phyloP scores from a whole-genome alignment of 2,113 vertebrate genomes.

The Gopherus evgoodei region DNA sequence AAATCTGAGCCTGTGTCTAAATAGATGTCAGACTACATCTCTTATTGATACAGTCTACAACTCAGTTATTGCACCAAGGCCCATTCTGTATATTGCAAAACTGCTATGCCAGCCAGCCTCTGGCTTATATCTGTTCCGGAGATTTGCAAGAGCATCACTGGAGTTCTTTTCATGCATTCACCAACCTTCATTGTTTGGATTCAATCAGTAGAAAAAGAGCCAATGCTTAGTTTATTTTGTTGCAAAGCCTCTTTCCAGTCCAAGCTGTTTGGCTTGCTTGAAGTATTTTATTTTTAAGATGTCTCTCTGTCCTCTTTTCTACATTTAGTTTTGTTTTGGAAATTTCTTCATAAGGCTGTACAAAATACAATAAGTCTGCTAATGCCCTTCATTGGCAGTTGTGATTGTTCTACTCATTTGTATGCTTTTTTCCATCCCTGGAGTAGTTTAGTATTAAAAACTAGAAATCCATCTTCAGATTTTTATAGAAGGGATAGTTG shows the following conservation, averaged over 20 bases:
- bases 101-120: background rate
- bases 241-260: background rate
- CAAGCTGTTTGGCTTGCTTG: background rate
- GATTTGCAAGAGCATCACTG: background rate
- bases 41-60: background rate
- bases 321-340: background rate
- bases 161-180: background rate
- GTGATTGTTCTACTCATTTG: background rate
- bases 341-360: background rate
- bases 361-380: background rate
- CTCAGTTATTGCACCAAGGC: background rate
- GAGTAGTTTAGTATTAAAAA: background rate
- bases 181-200: background rate
- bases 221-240: background rate
- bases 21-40: background rate
- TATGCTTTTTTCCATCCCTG: background rate
- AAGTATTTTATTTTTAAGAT: background rate
- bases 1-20: background rate
- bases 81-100: background rate
- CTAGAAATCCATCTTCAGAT: background rate
- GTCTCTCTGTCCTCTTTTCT: background rate
- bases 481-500: background rate
- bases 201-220: background rate
- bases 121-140: background rate
- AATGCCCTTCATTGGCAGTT: background rate